Base-by-base conservation (phyloP, 2,113 vertebrate genomes). In the Poeciliopsis retropinna region DNA sequence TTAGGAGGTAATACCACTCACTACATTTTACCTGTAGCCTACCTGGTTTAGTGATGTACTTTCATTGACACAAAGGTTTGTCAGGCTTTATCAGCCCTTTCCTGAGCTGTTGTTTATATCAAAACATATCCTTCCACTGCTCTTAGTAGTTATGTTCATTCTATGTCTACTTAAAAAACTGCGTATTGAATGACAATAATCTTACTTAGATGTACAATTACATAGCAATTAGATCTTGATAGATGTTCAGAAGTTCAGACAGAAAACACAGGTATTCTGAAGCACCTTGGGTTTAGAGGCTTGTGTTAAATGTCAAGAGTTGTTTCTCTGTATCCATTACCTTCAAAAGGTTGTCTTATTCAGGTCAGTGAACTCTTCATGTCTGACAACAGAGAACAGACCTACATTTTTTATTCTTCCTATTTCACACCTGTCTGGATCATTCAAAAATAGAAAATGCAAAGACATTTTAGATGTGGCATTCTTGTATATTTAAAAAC, bases 321-420 rank as follows among this genome's bases (percentile, higher is more conserved):
- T 47, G 14, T 44, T 44, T 54, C 47, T 44, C 32, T 65, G 41
- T 29, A 73, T 83, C 69, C 32, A 71, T 79, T 76, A 83, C 72
- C 5, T 47, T 28, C 10, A 54, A 60, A 31, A 72, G 51, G 12
- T 2, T 9, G 64, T n/a, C 15, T 70, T 25, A 17, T 72, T 74
- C 62, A 68, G 79, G 78, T 81, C 68, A 85, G 5, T 69, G 75
- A 70, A 84, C 75, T 54, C 78, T 80, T 75, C 74, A 80, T 85
- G 60, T 75, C 30, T 34, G 41, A 72, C 65, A 37, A 65, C 37
- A 72, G 63, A 72, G 25, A 34, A 81, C 64, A 75, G 14, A 64
- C 39, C 62, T 14, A 28, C 64, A 67, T 25, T 29, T 11, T 5
- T 44, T 27, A n/a, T 28, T 30, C 65, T 31, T 25, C n/a, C 28